Evolutionary conservation across 2,113 vertebrate species (phyloP).

Genomic region (Rynchops niger): DNA sequence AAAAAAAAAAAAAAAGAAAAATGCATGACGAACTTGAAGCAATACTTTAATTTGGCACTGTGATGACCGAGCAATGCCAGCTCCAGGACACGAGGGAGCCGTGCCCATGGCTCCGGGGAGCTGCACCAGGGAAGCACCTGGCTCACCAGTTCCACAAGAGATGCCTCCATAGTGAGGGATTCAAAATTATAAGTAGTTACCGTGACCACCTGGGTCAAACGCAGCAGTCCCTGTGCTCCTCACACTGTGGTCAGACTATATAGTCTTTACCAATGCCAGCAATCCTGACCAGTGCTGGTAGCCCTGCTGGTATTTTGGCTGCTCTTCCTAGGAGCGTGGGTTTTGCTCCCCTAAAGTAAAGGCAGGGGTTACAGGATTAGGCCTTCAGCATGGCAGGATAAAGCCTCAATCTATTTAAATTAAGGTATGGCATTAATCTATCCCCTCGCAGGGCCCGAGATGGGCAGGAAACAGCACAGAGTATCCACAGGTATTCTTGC

Average conservation of each 20-base stretch:
- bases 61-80: neutral
- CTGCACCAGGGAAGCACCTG: neutral
- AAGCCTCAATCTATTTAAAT: neutral
- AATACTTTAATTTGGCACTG: neutral
- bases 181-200: neutral
- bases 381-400: neutral
- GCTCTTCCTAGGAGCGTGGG: neutral
- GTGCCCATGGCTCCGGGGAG: accelerated
- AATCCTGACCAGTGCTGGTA: neutral
- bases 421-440: neutral
- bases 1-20: neutral
- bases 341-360: neutral
- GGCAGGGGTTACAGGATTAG: neutral
- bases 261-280: neutral
- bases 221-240: neutral
- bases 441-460: accelerated
- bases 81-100: neutral
- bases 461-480: neutral
- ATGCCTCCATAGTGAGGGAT: neutral
- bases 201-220: accelerated
- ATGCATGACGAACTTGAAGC: accelerated
- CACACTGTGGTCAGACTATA: neutral
- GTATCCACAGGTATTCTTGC: neutral
- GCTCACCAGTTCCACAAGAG: neutral
- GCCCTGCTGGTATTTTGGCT: neutral